Conservation (phyloP, 2,888 invertebrate species). For the Yponomeuta malinellus region DNA sequence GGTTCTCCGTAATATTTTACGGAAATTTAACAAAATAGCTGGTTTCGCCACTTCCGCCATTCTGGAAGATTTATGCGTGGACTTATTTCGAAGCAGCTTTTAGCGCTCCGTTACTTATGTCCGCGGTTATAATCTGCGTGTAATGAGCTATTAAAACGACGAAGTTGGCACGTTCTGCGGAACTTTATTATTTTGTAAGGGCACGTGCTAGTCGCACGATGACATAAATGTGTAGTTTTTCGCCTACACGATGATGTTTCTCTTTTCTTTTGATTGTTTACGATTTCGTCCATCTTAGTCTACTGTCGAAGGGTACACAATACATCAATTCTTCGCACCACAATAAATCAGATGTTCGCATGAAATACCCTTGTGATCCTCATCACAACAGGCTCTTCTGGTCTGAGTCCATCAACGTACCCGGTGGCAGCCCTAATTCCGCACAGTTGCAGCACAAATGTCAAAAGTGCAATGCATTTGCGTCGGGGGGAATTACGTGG, state of each 20-base stretch:
- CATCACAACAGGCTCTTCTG: neutral
- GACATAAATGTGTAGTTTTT: constrained; percentile 15
- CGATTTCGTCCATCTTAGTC: neutral
- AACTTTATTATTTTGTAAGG: constrained; percentile 44
- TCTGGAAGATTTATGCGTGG: constrained; percentile 9
- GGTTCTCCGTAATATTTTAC: neutral
- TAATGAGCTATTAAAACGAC: constrained; percentile 55
- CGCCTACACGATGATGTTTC: neutral
- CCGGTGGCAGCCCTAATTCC: neutral
- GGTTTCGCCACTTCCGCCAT: constrained; percentile 6
- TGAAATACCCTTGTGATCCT: neutral
- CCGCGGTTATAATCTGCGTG: constrained; percentile 33
- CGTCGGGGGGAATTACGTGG: constrained; percentile 42
- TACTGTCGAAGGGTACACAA: neutral
- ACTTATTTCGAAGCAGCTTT: constrained; percentile 3
- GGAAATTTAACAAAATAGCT: constrained; percentile 4
- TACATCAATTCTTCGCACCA: neutral
- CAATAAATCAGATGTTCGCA: neutral
- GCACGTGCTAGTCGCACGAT: constrained; percentile 38
- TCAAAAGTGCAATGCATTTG: constrained; percentile 43
- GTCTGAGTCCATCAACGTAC: neutral
- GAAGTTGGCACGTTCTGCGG: constrained; percentile 46
- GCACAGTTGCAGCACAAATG: constrained; percentile 22
- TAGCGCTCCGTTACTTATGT: constrained; percentile 9
- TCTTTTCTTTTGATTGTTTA: neutral